Percentiles rank a stretch among this genome's conserved stretches.
These are phyloP conservation scores for Sebastes paucispinis DNA, from an alignment of 2,797 vertebrate genomes.

Conservation along the genomic window DNA sequence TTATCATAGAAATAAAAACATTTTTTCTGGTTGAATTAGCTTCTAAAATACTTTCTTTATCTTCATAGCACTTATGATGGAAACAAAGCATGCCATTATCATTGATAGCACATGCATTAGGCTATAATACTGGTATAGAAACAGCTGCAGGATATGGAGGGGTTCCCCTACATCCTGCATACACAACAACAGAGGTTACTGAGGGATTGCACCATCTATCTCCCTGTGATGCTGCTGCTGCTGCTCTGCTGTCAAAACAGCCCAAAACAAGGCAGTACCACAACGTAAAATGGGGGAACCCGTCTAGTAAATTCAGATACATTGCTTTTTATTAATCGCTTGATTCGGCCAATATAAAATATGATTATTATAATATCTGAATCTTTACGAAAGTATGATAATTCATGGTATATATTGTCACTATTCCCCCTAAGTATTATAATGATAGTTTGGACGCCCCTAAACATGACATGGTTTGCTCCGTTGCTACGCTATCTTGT, in stretches of 20 bases:
- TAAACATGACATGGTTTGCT: constrained; percentile 58
- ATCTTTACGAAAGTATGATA: fast-evolving
- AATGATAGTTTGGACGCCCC: not conserved
- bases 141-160: not conserved
- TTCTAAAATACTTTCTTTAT: not conserved
- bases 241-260: constrained; percentile 23
- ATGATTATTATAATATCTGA: not conserved
- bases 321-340: fast-evolving
- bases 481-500: constrained; percentile 77
- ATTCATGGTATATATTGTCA: not conserved
- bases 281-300: not conserved
- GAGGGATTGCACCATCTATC: constrained; percentile 65
- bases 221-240: constrained; percentile 33
- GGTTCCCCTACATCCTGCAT: not conserved
- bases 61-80: not conserved
- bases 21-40: not conserved
- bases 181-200: constrained; percentile 24
- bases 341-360: fast-evolving
- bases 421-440: fast-evolving
- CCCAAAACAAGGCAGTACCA: constrained; percentile 45
- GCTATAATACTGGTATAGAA: not conserved
- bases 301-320: fast-evolving
- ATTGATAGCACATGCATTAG: not conserved
- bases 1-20: not conserved
- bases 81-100: not conserved